Conservation (phyloP, 2,797 vertebrate genomes). For the Tadarida brasiliensis region DNA sequence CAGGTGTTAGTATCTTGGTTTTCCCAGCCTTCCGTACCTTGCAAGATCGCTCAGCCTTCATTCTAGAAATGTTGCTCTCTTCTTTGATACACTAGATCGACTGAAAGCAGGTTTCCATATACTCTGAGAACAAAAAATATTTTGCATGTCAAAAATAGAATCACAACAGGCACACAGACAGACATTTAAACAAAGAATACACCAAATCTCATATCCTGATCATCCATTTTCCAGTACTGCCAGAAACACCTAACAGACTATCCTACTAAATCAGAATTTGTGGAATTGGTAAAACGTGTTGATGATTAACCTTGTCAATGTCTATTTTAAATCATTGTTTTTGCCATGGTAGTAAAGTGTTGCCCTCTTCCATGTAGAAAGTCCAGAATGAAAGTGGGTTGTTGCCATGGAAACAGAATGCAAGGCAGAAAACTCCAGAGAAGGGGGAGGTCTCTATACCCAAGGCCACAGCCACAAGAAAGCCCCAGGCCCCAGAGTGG, state of each 20-base stretch:
- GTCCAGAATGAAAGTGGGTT: slow-evolving; percentile 82
- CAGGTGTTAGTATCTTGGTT: slow-evolving; percentile 8
- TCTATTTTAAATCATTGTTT: slow-evolving; percentile 59
- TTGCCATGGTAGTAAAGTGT: slow-evolving; percentile 70
- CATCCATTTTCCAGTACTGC: neutral
- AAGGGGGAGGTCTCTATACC: slow-evolving; percentile 61
- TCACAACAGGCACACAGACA: slow-evolving; percentile 20
- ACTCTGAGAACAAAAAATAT: slow-evolving; percentile 68
- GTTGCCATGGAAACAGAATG: slow-evolving; percentile 75
- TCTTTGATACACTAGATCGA: slow-evolving; percentile 13
- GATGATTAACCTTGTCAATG: slow-evolving; percentile 68
- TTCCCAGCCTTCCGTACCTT: neutral
- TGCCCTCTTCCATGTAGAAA: slow-evolving; percentile 69
- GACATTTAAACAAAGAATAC: slow-evolving; percentile 73
- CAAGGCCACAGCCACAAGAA: slow-evolving; percentile 65
- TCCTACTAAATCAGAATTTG: slow-evolving; percentile 44
- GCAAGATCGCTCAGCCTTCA: slow-evolving; percentile 46
- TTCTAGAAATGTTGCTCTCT: slow-evolving; percentile 37
- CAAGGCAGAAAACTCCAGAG: slow-evolving; percentile 69
- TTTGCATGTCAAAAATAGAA: slow-evolving; percentile 69
- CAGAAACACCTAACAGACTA: slow-evolving; percentile 16
- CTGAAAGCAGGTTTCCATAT: slow-evolving; percentile 45
- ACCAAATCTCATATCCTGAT: neutral
- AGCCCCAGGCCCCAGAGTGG: slow-evolving; percentile 32
- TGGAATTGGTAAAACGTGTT: neutral